phyloP scores from a whole-genome alignment of 2,888 invertebrate genomes.

The Branchipolynoe longqiensis region DNA sequence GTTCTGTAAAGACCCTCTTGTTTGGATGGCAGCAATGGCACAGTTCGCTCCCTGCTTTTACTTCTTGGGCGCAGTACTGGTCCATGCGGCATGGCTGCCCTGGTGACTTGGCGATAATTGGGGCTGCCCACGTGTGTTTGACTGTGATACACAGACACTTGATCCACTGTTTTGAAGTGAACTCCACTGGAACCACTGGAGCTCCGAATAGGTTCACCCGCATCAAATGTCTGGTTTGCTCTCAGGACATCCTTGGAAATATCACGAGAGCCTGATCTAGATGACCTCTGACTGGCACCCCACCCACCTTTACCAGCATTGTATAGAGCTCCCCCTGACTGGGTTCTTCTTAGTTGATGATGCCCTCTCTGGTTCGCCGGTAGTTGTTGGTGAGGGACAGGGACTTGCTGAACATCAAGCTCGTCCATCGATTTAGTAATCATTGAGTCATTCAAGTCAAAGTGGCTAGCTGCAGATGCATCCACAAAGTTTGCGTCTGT shows the following conservation, averaged over 20 bases:
- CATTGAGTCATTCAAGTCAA: background rate
- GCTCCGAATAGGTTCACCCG: background rate
- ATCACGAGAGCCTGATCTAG: background rate
- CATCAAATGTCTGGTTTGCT: background rate
- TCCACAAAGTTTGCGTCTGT: constrained; percentile 18
- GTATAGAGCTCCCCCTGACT: constrained; percentile 18
- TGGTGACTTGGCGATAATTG: background rate
- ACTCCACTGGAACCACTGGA: background rate
- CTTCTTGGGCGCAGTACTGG: too few relatives aligned
- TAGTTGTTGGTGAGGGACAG: too few relatives aligned
- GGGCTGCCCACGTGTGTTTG: background rate
- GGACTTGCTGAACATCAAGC: background rate
- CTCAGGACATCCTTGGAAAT: background rate
- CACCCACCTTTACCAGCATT: background rate
- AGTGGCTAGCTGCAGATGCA: background rate
- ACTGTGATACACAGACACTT: constrained; percentile 16
- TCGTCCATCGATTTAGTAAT: constrained; percentile 38
- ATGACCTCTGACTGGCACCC: background rate
- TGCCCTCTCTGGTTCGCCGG: background rate
- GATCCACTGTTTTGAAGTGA: background rate
- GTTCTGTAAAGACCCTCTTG: too few relatives aligned
- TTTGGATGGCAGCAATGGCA: too few relatives aligned
- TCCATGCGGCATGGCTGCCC: background rate
- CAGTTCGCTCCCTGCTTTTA: too few relatives aligned
- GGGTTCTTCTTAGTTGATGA: background rate